These are phyloP conservation scores for Colletes latitarsis DNA, from an alignment of 1,140 invertebrate genomes.

Conservation along the genomic window DNA sequence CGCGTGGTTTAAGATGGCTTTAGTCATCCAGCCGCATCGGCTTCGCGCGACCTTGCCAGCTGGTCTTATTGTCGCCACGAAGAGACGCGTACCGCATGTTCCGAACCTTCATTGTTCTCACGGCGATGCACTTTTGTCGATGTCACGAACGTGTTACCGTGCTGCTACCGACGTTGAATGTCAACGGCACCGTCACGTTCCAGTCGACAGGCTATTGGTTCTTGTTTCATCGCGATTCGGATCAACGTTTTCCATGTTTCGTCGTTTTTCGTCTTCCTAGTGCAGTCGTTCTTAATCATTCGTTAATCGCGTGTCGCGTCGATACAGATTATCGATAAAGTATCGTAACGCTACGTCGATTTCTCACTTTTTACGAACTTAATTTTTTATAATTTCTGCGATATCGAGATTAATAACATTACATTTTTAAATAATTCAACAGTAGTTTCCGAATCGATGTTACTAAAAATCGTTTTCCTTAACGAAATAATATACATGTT, in stretches of 20 bases:
- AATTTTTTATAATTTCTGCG: too few species aligned
- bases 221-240: not conserved
- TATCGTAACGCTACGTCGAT: too few species aligned
- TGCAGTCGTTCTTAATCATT: not conserved
- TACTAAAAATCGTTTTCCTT: too few species aligned
- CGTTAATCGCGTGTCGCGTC: too few species aligned
- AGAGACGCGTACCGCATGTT: not conserved
- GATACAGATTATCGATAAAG: too few species aligned
- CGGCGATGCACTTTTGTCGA: conserved; percentile 42
- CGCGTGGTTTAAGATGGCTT: conserved; percentile 38
- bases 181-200: conserved; percentile 35
- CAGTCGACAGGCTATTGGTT: not conserved
- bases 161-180: conserved; percentile 30
- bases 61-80: conserved; percentile 38
- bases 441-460: too few species aligned
- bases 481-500: too few species aligned
- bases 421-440: too few species aligned
- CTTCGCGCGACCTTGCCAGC: conserved; percentile 40
- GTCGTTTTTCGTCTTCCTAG: not conserved
- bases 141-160: conserved; percentile 39
- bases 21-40: conserved; percentile 47
- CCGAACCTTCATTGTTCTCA: conserved; percentile 46
- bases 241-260: not conserved
- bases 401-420: too few species aligned
- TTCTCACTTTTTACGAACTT: too few species aligned